Evolutionary conservation across 2,797 vertebrate species (phyloP).

Genomic region (Luscinia luscinia): DNA sequence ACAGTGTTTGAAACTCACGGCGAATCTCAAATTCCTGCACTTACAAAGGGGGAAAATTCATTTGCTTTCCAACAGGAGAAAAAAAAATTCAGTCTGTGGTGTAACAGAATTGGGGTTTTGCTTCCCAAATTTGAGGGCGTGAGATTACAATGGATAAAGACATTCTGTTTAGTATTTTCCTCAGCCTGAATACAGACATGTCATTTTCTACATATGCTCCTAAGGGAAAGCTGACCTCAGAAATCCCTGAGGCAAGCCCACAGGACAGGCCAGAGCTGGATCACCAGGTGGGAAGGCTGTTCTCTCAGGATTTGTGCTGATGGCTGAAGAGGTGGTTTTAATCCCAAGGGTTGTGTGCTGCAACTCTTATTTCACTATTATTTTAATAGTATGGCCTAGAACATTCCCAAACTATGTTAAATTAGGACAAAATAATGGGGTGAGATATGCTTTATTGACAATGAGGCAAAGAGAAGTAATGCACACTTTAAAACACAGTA

Average conservation of each 20-base stretch:
- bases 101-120: not conserved
- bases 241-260: constrained; percentile 41
- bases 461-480: not conserved
- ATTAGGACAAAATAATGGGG: not conserved
- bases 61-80: not conserved
- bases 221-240: constrained; percentile 11
- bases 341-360: not conserved
- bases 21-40: not conserved
- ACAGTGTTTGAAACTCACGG: not conserved
- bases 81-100: not conserved
- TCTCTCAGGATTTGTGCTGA: not conserved
- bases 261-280: not conserved
- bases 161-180: not conserved
- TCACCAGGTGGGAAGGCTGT: not conserved
- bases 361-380: not conserved
- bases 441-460: not conserved
- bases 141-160: not conserved
- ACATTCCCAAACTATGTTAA: not conserved
- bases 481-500: not conserved
- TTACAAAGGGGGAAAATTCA: not conserved
- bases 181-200: not conserved
- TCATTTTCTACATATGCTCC: not conserved
- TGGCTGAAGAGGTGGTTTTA: not conserved
- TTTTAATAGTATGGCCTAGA: not conserved
- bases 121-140: not conserved